Percentiles rank a stretch among this genome's conserved stretches.
Conservation (phyloP, 2,888 invertebrate species). For the Drosophila glabriapex region DNA sequence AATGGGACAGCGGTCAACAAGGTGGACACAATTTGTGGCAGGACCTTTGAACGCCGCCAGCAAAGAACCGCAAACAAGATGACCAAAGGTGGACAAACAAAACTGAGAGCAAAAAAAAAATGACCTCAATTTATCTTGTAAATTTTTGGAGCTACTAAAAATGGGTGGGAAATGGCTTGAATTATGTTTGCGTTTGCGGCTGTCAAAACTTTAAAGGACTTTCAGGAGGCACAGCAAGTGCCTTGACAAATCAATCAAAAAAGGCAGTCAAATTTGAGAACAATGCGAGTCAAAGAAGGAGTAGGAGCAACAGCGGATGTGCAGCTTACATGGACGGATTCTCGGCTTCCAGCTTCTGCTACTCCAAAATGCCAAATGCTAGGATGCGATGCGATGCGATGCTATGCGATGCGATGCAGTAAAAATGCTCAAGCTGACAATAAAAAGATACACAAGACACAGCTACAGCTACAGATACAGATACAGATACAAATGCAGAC, state of each 20-base stretch:
- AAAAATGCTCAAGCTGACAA: conserved; percentile 58
- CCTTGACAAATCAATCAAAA: conserved; percentile 75
- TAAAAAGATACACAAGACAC: conserved; percentile 39
- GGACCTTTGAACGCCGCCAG: conserved; percentile 55
- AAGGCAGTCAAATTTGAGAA: conserved; percentile 21
- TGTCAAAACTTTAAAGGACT: conserved; percentile 56
- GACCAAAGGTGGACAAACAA: conserved; percentile 63
- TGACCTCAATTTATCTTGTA: conserved; percentile 85
- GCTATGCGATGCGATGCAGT: conserved; percentile 62
- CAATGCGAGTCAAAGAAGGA: conserved; percentile 37
- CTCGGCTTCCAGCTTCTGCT: conserved; percentile 43
- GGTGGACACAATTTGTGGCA: conserved; percentile 75
- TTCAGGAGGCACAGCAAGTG: conserved; percentile 37
- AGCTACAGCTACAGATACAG: conserved; percentile 39
- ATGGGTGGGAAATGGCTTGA: conserved; percentile 44
- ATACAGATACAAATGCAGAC: conserved; percentile 52
- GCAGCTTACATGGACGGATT: conserved; percentile 49
- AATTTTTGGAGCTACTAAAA: conserved; percentile 43
- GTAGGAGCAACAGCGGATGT: conserved; percentile 48
- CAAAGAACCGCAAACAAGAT: conserved; percentile 47
- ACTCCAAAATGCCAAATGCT: conserved; percentile 59
- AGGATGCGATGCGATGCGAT: conserved; percentile 50
- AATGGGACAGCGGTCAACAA: conserved; percentile 74
- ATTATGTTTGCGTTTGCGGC: conserved; percentile 59
- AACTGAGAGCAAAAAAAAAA: conserved; percentile 69